Base-by-base conservation (phyloP, 64 coral and sea anemone species). In the Stichodactyla mertensii region DNA sequence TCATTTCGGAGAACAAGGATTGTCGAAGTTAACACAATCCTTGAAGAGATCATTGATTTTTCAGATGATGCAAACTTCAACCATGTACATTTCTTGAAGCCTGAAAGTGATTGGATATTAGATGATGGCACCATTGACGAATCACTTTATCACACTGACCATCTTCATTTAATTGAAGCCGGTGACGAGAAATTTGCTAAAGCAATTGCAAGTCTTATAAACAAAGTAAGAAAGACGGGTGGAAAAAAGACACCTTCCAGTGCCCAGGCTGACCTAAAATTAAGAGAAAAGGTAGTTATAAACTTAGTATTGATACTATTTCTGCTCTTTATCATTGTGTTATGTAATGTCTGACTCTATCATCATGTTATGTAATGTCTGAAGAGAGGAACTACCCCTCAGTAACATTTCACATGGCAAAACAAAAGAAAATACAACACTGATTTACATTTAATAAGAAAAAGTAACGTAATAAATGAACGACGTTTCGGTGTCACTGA, bases 111-210 rank as follows among this genome's bases (percentile, higher is more conserved):
- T 74, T 99, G 97, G 97, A 82, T 94, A 55, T 60, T 84, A 12
- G 86, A 81, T 19, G 91, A 85, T 59, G 97, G 93, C 2, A 80
- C 77, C 14, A 90, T 99, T 16, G 87, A 89, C 23, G 90, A 99
- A 66, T 28, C 55, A 3, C 81, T 99, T 12, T 99, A 95, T 74
- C 93, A 89, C 54, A 99, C 85, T 7, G 97, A 99, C 23, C 87
- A 92, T 57, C 71, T 99, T 64, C 97, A 99, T 28, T 85, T 99
- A 52, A 90, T 95, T 6, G 97, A 99, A 52, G 97, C 86, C 5
- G 97, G 97, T 20, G 83, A 99, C 55, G 92, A 95, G 28, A 99
- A 99, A 86, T 87, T 99, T 67, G 93, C 93, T 0, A 94, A 92
- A 51, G 66, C 93, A 31, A 93, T 99, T 71, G 85, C 56, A 26